These are phyloP conservation scores for Lasioglossum oenotherae DNA, from an alignment of 2,888 invertebrate species.

Conservation along the genomic window DNA sequence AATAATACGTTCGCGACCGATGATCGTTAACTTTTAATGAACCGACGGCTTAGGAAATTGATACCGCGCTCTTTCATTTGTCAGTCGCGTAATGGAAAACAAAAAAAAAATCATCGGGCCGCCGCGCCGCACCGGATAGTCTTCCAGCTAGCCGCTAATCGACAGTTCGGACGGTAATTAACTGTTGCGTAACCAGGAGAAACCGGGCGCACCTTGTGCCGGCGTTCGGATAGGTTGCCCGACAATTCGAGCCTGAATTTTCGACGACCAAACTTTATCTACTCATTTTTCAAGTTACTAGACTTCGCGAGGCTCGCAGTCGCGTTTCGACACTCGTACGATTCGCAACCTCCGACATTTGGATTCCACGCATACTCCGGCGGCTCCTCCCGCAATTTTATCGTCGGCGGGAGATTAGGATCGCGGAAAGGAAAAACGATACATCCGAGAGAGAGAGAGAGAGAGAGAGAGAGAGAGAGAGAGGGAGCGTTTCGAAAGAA, in stretches of 20 bases:
- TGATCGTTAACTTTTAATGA: conserved; percentile 59
- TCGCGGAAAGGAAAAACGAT: conserved; percentile 43
- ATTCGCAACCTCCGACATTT: conserved; percentile 19
- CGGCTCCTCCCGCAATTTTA: conserved; percentile 14
- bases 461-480: conserved; percentile 4
- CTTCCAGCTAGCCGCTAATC: conserved; percentile 1
- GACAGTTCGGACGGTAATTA: conserved; percentile 36
- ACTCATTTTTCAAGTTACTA: neutral
- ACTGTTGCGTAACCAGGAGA: conserved; percentile 29
- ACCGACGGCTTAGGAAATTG: conserved; percentile 52
- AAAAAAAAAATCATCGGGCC: neutral
- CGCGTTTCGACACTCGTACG: neutral
- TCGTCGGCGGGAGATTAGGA: conserved; percentile 28
- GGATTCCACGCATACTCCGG: neutral
- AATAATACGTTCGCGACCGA: conserved; percentile 45
- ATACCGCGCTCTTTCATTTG: conserved; percentile 45
- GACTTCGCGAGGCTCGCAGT: neutral
- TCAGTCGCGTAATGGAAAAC: conserved; percentile 26
- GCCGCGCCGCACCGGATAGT: neutral
- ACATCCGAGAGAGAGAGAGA: conserved; percentile 25
- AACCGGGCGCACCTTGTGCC: conserved; percentile 18
- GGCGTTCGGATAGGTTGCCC: neutral
- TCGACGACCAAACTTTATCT: neutral
- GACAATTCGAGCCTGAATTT: neutral
- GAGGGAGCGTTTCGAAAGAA: conserved; percentile 43